Evolutionary conservation across 2,113 vertebrate species (phyloP).

Genomic region (Phalacrocorax brasilianus): DNA sequence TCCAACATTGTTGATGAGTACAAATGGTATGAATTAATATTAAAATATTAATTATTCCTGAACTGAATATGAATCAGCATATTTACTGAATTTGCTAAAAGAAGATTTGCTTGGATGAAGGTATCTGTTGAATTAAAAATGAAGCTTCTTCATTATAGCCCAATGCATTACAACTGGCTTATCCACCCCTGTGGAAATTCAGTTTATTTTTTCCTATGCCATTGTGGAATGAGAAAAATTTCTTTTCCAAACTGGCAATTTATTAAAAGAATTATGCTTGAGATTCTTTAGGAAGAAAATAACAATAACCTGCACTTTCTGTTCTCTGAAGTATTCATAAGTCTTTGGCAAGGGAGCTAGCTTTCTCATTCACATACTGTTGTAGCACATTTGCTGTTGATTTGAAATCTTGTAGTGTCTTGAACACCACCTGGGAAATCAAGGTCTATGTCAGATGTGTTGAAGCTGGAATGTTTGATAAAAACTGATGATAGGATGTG

Average conservation of each 20-base stretch:
- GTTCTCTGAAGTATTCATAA: constrained; percentile 18
- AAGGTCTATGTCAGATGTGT: neutral
- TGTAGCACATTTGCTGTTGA: constrained; percentile 1
- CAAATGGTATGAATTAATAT: constrained; percentile 26
- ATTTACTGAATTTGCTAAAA: neutral
- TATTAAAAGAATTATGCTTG: neutral
- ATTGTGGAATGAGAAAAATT: neutral
- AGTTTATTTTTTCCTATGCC: neutral
- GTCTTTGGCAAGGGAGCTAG: neutral
- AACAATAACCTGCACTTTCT: neutral
- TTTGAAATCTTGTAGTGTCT: constrained; percentile 28
- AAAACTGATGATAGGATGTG: constrained; percentile 28
- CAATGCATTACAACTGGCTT: neutral
- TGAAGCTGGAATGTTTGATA: neutral
- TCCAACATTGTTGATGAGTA: neutral
- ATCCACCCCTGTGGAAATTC: neutral
- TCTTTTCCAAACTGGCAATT: neutral
- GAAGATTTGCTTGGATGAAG: constrained; percentile 6
- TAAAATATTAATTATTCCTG: constrained; percentile 30
- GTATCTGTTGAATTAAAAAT: neutral
- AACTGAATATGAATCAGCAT: neutral
- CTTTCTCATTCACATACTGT: constrained; percentile 33
- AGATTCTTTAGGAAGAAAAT: neutral
- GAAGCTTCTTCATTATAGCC: neutral
- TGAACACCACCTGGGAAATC: constrained; percentile 59